Conservation (phyloP, 2,113 vertebrate genomes). For the Ifrita kowaldi region DNA sequence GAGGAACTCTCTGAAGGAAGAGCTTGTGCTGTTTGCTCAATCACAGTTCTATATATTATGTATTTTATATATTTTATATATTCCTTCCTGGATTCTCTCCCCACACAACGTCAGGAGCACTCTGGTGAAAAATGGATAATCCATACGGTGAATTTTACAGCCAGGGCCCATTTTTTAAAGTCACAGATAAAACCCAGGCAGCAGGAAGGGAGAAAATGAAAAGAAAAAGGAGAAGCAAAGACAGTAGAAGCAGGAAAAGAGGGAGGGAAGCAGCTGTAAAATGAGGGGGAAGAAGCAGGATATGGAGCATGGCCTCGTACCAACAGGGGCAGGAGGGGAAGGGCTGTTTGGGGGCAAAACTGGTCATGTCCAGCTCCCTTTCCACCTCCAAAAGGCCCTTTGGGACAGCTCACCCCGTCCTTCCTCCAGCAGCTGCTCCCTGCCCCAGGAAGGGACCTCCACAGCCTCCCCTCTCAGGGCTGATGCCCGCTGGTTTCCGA, state of each 20-base stretch:
- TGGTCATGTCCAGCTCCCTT: not conserved
- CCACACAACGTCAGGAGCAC: not conserved
- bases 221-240: not conserved
- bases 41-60: not conserved
- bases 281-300: not conserved
- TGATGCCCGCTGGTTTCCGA: rapidly evolving
- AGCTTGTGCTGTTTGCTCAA: not conserved
- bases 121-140: conserved; percentile 61
- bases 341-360: not conserved
- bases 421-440: not conserved
- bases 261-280: not conserved
- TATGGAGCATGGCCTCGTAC: rapidly evolving
- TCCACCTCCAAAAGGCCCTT: not conserved
- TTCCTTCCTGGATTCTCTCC: not conserved
- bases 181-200: conserved; percentile 8
- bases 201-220: not conserved
- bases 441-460: not conserved
- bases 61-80: not conserved
- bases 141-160: conserved; percentile 23
- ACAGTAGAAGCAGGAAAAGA: not conserved
- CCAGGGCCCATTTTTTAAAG: conserved; percentile 28
- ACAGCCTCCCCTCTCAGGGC: not conserved
- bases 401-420: not conserved
- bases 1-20: conserved; percentile 32
- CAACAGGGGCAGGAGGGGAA: not conserved